Percentiles rank a stretch among this genome's conserved stretches.
Evolutionary conservation across 2,888 invertebrate species (phyloP).

Genomic region (Dynastes hyllus): DNA sequence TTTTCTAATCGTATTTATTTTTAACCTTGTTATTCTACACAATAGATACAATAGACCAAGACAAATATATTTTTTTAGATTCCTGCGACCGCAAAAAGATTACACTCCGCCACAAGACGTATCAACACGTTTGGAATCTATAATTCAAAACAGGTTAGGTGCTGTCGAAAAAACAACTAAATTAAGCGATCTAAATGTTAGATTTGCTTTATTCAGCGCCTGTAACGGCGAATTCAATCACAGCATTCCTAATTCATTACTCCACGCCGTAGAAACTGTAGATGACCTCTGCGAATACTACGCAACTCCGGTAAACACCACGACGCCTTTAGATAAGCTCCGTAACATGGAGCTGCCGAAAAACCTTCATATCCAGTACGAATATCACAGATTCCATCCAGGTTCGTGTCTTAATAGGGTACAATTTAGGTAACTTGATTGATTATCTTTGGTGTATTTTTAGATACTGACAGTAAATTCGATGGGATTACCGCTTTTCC

Average conservation of each 20-base stretch:
- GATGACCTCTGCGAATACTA: slow-evolving; percentile 84
- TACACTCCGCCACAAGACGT: slow-evolving; percentile 83
- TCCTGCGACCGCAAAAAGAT: slow-evolving; percentile 82
- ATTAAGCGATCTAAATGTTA: slow-evolving; percentile 73
- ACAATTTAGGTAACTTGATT: slow-evolving; percentile 13
- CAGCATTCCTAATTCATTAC: slow-evolving; percentile 85
- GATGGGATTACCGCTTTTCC: slow-evolving; percentile 89
- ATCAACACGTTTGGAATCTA: slow-evolving; percentile 75
- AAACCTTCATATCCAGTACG: slow-evolving; percentile 88
- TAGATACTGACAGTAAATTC: slow-evolving; percentile 81
- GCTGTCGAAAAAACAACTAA: slow-evolving; percentile 69
- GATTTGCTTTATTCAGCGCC: slow-evolving; percentile 81
- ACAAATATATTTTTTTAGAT: slow-evolving; percentile 73
- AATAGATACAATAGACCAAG: neutral
- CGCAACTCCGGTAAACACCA: slow-evolving; percentile 79
- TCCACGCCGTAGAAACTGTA: slow-evolving; percentile 85
- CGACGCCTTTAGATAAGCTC: slow-evolving; percentile 83
- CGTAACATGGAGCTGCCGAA: slow-evolving; percentile 84
- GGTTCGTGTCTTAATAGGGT: slow-evolving; percentile 69
- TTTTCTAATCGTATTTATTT: no score
- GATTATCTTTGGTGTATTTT: slow-evolving; percentile 54
- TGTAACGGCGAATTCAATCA: slow-evolving; percentile 84
- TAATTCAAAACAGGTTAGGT: slow-evolving; percentile 75
- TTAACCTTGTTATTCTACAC: no score
- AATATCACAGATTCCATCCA: slow-evolving; percentile 89